These are phyloP conservation scores for Calameuta pallipes DNA, from an alignment of 2,888 invertebrate genomes.

Conservation along the genomic window DNA sequence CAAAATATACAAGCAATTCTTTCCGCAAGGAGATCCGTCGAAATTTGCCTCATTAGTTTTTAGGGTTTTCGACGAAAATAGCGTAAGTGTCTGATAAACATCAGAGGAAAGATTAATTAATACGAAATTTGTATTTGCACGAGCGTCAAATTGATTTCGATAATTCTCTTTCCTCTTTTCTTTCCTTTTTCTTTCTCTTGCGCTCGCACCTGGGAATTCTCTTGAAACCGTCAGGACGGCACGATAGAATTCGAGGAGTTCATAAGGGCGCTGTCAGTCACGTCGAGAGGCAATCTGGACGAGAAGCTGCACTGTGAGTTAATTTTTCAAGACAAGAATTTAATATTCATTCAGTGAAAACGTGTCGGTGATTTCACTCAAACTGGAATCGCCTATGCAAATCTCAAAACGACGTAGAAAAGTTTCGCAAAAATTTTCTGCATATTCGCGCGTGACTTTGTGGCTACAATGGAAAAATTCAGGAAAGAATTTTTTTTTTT, in stretches of 20 bases:
- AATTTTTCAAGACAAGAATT: too few species aligned
- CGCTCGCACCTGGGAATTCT: too few species aligned
- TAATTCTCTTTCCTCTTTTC: neutral
- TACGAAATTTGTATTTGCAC: too few species aligned
- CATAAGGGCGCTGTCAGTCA: conserved; percentile 96
- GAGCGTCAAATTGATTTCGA: too few species aligned
- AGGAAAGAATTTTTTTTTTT: too few species aligned
- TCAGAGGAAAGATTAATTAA: neutral
- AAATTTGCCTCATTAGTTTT: conserved; percentile 98
- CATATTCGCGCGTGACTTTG: too few species aligned
- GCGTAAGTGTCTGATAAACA: conserved; percentile 76
- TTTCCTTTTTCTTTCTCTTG: neutral
- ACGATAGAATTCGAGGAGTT: conserved; percentile 99
- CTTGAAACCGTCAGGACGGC: conserved; percentile 81
- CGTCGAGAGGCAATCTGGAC: conserved; percentile 97
- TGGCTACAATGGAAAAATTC: too few species aligned
- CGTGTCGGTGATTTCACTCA: too few species aligned
- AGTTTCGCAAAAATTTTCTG: too few species aligned
- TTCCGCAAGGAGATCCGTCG: conserved; percentile 98
- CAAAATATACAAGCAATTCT: conserved; percentile 99
- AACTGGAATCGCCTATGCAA: too few species aligned
- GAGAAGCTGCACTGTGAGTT: conserved; percentile 98
- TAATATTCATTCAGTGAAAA: too few species aligned
- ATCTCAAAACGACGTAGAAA: too few species aligned
- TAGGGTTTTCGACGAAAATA: conserved; percentile 98